phyloP scores from a whole-genome alignment of 2,797 vertebrate genomes.

The Cyclopterus lumpus region DNA sequence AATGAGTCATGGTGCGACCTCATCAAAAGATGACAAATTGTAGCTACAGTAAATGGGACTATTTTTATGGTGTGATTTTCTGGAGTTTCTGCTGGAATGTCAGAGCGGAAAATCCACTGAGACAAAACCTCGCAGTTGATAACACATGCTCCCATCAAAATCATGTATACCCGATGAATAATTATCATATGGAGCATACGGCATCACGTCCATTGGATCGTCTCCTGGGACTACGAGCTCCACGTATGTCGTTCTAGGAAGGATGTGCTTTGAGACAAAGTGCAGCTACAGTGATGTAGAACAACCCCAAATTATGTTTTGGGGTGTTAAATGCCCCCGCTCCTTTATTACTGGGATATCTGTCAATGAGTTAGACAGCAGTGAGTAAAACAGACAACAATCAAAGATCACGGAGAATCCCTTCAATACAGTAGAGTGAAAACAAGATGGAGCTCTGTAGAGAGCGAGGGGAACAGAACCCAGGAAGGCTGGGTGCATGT shows the following conservation, averaged over 20 bases:
- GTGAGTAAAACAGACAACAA: neutral
- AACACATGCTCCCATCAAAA: neutral
- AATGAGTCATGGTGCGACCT: slow-evolving; percentile 58
- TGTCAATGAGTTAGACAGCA: neutral
- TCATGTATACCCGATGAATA: neutral
- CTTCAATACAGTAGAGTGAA: slow-evolving; percentile 8
- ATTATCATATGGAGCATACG: neutral
- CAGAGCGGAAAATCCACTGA: slow-evolving; percentile 3
- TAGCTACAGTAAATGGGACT: slow-evolving; percentile 41
- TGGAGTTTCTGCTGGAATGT: slow-evolving; percentile 25
- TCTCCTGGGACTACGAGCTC: neutral
- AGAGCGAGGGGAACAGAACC: slow-evolving; percentile 10
- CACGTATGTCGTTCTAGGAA: too few species aligned
- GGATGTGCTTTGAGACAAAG: too few species aligned
- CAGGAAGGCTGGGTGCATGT: slow-evolving; percentile 80
- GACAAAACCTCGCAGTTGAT: neutral
- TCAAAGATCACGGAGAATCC: neutral
- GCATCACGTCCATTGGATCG: neutral
- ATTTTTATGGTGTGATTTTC: slow-evolving; percentile 31
- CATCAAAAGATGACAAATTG: slow-evolving; percentile 56
- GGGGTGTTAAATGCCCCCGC: neutral
- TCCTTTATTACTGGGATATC: neutral
- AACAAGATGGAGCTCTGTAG: slow-evolving; percentile 13
- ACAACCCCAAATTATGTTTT: neutral
- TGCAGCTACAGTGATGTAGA: too few species aligned